Evolutionary conservation across 2,888 invertebrate genomes (phyloP).

Genomic region (Drosophila rubida): DNA sequence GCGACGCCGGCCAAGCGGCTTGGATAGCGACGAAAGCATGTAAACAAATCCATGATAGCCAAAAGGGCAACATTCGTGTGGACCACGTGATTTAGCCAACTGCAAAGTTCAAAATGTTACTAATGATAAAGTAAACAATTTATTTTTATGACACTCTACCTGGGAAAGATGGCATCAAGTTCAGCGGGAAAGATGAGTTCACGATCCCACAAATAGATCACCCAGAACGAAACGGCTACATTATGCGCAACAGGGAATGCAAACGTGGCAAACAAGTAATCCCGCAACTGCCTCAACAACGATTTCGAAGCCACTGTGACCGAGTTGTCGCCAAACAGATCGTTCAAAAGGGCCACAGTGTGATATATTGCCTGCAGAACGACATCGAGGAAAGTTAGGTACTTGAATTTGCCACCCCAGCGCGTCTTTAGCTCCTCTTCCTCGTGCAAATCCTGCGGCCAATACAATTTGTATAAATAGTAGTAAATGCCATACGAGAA

Average conservation of each 20-base stretch:
- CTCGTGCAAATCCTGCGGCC: slow-evolving; percentile 51
- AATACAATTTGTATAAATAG: slow-evolving; percentile 87
- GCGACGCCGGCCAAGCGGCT: slow-evolving; percentile 87
- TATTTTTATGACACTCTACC: slow-evolving; percentile 57
- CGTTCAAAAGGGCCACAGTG: slow-evolving; percentile 90
- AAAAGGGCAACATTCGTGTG: slow-evolving; percentile 94
- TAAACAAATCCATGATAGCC: slow-evolving; percentile 89
- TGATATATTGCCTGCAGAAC: slow-evolving; percentile 91
- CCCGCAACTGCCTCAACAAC: slow-evolving; percentile 87
- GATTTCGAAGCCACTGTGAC: slow-evolving; percentile 87
- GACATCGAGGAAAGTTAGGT: slow-evolving; percentile 92
- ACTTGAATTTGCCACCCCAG: slow-evolving; percentile 92
- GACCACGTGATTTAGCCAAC: slow-evolving; percentile 96
- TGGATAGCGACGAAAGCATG: slow-evolving; percentile 92
- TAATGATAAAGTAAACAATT: background rate
- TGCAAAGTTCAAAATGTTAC: slow-evolving; percentile 36
- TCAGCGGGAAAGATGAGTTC: slow-evolving; percentile 94
- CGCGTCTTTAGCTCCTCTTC: slow-evolving; percentile 73
- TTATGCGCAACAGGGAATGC: slow-evolving; percentile 92
- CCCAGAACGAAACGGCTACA: slow-evolving; percentile 95
- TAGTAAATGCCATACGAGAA: slow-evolving; percentile 89
- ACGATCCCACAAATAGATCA: slow-evolving; percentile 93
- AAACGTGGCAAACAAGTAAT: slow-evolving; percentile 88
- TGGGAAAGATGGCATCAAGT: slow-evolving; percentile 92
- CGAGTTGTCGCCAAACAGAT: slow-evolving; percentile 89